Evolutionary conservation across 2,888 invertebrate species (phyloP).

Genomic region (Punctoribates punctum): DNA sequence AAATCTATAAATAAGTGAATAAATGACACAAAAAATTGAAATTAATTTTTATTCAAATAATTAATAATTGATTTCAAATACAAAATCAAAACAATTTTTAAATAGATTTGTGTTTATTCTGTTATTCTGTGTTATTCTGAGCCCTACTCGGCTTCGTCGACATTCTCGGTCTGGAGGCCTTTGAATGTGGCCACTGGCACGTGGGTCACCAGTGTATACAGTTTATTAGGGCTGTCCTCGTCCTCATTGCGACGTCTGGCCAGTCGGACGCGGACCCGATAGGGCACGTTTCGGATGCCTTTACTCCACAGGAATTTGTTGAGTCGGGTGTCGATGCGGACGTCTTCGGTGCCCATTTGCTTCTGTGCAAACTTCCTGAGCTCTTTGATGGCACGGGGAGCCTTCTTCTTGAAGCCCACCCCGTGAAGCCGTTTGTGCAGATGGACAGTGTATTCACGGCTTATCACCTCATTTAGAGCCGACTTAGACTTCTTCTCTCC

Average conservation of each 20-base stretch:
- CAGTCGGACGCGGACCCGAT: constrained; percentile 91
- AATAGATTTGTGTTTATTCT: too few relatives aligned
- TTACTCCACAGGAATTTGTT: constrained; percentile 99
- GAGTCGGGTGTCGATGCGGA: constrained; percentile 92
- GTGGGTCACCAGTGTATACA: constrained; percentile 96
- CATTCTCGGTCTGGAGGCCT: constrained; percentile 55
- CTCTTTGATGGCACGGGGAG: constrained; percentile 96
- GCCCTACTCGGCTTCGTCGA: constrained; percentile 44
- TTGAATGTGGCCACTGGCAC: constrained; percentile 94
- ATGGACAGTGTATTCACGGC: constrained; percentile 97
- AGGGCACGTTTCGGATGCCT: constrained; percentile 98
- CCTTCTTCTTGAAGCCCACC: constrained; percentile 94
- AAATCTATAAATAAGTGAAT: too few relatives aligned
- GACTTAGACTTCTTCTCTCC: constrained; percentile 74
- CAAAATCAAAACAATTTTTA: too few relatives aligned
- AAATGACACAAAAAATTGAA: too few relatives aligned
- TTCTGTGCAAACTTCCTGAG: constrained; percentile 92
- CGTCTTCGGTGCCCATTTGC: constrained; percentile 97
- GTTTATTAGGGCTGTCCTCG: constrained; percentile 95
- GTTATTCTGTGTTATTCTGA: too few relatives aligned
- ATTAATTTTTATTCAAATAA: too few relatives aligned
- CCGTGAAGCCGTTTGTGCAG: constrained; percentile 96
- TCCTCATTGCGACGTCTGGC: constrained; percentile 98
- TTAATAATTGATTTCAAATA: too few relatives aligned
- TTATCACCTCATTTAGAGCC: constrained; percentile 97